Conservation (phyloP, 2,113 vertebrate genomes). For the Psilopsiagon aymara region DNA sequence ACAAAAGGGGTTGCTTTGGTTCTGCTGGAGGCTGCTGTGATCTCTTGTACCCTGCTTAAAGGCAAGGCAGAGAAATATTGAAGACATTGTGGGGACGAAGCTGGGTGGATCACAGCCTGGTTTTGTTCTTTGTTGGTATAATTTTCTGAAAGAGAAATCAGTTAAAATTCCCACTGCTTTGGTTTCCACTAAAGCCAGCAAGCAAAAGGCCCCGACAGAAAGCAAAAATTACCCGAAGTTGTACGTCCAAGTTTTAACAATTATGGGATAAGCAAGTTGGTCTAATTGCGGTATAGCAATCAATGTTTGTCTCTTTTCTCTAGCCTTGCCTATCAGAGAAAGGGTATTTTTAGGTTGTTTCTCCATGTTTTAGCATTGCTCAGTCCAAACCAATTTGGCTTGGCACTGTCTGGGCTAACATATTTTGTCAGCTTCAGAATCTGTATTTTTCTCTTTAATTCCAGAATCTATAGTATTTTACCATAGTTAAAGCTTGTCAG, state of each 20-base stretch:
- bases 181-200: not conserved
- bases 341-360: conserved; percentile 46
- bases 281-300: not conserved
- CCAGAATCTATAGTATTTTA: conserved; percentile 46
- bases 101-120: not conserved
- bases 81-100: not conserved
- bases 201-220: not conserved
- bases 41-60: not conserved
- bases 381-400: conserved; percentile 34
- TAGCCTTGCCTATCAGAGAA: conserved; percentile 14
- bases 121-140: not conserved
- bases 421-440: conserved; percentile 42
- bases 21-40: not conserved
- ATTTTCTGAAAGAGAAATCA: not conserved
- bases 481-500: conserved; percentile 20
- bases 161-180: not conserved
- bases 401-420: not conserved
- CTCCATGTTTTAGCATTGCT: not conserved
- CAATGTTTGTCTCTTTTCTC: not conserved
- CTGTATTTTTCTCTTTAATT: conserved; percentile 35
- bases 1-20: not conserved
- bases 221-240: not conserved
- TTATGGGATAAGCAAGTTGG: not conserved
- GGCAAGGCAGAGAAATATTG: not conserved
- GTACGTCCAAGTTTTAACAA: not conserved